Evolutionary conservation across 2,888 invertebrate genomes (phyloP).

Genomic region (Endotricha flammealis): DNA sequence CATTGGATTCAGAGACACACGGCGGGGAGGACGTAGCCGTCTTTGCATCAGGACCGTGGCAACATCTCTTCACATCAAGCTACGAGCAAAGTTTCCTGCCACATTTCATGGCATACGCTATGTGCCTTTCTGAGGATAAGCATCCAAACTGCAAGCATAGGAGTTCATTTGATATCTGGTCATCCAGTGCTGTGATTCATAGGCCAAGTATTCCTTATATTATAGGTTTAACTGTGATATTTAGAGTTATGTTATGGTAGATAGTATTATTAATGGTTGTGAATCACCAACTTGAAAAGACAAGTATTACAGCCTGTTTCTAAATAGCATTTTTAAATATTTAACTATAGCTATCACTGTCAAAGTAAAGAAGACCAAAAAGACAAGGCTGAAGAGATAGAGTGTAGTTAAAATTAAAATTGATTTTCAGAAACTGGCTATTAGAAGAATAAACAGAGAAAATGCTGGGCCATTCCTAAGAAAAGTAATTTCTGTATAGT

Average conservation of each 20-base stretch:
- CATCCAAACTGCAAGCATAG: slow-evolving; percentile 53
- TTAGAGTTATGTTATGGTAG: slow-evolving; percentile 7
- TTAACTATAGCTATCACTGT: no score
- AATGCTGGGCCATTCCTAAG: no score
- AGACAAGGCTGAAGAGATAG: no score
- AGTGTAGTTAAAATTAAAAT: no score
- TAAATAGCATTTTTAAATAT: no score
- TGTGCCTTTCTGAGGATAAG: slow-evolving; percentile 79
- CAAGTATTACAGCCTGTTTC: no score
- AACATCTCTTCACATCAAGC: slow-evolving; percentile 87
- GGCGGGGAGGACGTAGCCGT: slow-evolving; percentile 89
- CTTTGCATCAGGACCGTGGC: slow-evolving; percentile 85
- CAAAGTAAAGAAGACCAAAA: no score
- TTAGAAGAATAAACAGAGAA: no score
- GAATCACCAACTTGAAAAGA: no score
- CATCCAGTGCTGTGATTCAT: slow-evolving; percentile 19
- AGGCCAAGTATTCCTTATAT: slow-evolving; percentile 13
- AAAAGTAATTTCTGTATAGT: no score
- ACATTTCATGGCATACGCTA: slow-evolving; percentile 85
- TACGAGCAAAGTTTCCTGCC: slow-evolving; percentile 88
- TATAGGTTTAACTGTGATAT: slow-evolving; percentile 8
- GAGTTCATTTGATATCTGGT: slow-evolving; percentile 22
- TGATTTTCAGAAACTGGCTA: no score
- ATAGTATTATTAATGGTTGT: slow-evolving; percentile 3
- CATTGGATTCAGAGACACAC: slow-evolving; percentile 82